phyloP scores from a whole-genome alignment of 2,113 vertebrate genomes.

The Pampusana beccarii region DNA sequence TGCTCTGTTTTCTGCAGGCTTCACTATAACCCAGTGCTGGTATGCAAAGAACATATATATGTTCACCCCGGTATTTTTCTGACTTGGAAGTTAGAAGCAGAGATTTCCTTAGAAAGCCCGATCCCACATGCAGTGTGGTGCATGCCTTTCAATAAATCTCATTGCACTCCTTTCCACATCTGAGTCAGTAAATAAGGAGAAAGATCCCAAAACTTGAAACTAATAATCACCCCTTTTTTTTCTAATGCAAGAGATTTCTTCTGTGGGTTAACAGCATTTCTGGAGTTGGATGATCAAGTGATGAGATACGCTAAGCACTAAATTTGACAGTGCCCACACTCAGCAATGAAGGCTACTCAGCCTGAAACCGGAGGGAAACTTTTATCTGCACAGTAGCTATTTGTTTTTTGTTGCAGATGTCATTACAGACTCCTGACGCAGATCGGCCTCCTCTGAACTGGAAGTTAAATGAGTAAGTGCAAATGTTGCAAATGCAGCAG shows the following conservation, averaged over 20 bases:
- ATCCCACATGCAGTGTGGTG: rapidly evolving
- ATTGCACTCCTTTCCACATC: not conserved
- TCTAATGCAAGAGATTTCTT: not conserved
- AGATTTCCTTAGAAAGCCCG: not conserved
- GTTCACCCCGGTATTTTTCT: not conserved
- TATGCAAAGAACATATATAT: rapidly evolving
- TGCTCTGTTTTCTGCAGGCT: rapidly evolving
- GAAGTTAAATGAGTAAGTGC: not conserved
- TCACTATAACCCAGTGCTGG: not conserved
- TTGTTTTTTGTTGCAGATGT: not conserved
- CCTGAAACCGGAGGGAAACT: not conserved
- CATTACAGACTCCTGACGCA: not conserved
- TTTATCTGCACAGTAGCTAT: not conserved
- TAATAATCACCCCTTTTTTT: not conserved
- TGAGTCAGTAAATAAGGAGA: not conserved
- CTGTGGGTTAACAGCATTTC: not conserved
- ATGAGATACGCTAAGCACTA: not conserved
- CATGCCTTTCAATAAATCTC: not conserved
- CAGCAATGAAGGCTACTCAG: not conserved
- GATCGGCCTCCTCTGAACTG: not conserved
- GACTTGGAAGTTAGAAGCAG: not conserved
- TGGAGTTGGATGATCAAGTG: not conserved
- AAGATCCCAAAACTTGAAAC: not conserved
- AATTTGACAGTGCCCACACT: not conserved
- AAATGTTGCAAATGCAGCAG: not conserved